Conservation (phyloP, 2,888 invertebrate genomes). For the Cylloceria caligata region DNA sequence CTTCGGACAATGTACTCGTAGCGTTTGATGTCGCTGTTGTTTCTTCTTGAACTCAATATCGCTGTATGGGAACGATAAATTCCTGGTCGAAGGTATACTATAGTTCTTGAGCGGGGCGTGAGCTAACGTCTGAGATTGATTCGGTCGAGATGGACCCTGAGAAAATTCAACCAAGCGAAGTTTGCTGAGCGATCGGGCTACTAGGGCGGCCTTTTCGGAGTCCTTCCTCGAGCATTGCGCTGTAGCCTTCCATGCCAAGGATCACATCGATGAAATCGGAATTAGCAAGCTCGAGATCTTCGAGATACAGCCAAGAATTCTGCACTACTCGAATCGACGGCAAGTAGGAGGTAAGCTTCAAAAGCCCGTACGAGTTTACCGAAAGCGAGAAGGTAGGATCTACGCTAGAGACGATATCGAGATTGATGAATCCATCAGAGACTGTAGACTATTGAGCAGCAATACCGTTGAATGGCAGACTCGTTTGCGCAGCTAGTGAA, state of each 20-base stretch:
- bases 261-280: constrained; percentile 59
- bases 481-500: constrained; percentile 7
- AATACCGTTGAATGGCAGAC: constrained; percentile 39
- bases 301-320: too few relatives aligned
- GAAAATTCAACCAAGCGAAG: constrained; percentile 53
- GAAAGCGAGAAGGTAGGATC: too few relatives aligned
- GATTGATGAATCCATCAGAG: constrained; percentile 2
- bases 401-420: too few relatives aligned
- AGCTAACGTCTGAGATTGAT: too few relatives aligned
- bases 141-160: constrained; percentile 56
- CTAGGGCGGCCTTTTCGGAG: constrained; percentile 29
- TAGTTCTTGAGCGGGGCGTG: too few relatives aligned
- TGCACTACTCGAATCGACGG: constrained; percentile 23
- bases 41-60: constrained; percentile 53
- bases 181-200: constrained; percentile 44
- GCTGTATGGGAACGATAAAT: constrained; percentile 40
- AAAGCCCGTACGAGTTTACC: too few relatives aligned
- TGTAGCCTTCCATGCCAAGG: constrained; percentile 57
- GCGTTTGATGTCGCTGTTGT: neutral
- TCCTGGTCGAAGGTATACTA: constrained; percentile 49
- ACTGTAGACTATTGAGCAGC: constrained; percentile 3
- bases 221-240: constrained; percentile 44
- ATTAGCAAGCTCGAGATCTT: too few relatives aligned
- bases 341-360: constrained; percentile 30
- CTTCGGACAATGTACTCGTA: too few relatives aligned